Conservation (phyloP, 1,140 invertebrate species). For the Probaryconus sp. region DNA sequence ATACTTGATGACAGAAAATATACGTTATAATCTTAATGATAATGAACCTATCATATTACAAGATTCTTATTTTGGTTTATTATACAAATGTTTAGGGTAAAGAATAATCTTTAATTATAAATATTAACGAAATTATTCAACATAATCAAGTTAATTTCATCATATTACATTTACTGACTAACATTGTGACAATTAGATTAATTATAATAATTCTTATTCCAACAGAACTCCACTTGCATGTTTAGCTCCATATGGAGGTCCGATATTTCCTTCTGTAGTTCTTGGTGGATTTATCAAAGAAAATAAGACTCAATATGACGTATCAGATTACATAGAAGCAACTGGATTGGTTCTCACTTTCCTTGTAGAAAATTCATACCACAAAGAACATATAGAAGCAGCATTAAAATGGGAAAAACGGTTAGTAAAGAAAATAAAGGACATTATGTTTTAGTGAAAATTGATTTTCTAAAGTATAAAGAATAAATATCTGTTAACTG, state of each 20-base stretch:
- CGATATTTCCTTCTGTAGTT: conserved; percentile 88
- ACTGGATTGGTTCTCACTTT: conserved; percentile 87
- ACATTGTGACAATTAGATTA: too few species aligned
- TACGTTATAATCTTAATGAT: too few species aligned
- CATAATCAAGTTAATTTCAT: too few species aligned
- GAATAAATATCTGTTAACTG: background rate
- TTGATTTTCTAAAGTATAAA: background rate
- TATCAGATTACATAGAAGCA: conserved; percentile 79
- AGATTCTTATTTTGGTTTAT: too few species aligned
- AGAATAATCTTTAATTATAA: too few species aligned
- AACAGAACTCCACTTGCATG: too few species aligned
- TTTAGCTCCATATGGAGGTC: conserved; percentile 89
- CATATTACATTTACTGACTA: too few species aligned
- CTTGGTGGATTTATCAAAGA: conserved; percentile 85
- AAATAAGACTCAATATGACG: conserved; percentile 66
- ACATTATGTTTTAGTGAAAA: conserved; percentile 5
- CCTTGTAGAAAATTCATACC: conserved; percentile 84
- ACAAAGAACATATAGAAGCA: conserved; percentile 78
- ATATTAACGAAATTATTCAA: too few species aligned
- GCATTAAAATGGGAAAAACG: conserved; percentile 88
- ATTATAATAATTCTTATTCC: too few species aligned
- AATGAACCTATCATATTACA: too few species aligned
- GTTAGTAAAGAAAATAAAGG: conserved; percentile 55
- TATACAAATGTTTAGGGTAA: too few species aligned
- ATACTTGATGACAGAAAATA: too few species aligned